phyloP scores from a whole-genome alignment of 2,888 invertebrate species.

The Drosophila eohydei region DNA sequence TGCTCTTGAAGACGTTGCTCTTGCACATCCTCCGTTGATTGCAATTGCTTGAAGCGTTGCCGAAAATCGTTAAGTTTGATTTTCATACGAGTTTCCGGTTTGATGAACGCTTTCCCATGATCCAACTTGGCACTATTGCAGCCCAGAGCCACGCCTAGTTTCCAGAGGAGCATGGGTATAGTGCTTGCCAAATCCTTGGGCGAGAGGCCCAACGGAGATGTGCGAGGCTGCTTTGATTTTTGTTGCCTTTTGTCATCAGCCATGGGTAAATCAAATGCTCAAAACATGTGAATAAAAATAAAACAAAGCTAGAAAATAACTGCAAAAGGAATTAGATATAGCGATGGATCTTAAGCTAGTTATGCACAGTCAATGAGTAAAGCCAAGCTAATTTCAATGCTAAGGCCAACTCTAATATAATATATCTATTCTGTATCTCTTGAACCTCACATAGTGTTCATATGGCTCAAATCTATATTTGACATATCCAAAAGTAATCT shows the following conservation, averaged over 20 bases:
- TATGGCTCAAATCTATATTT: no score
- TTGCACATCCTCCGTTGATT: neutral
- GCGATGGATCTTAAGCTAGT: no score
- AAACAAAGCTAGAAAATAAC: neutral
- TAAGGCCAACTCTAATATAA: no score
- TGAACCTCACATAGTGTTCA: no score
- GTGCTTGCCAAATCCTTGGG: neutral
- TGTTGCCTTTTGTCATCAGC: constrained; percentile 3
- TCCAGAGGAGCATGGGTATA: neutral
- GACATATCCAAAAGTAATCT: no score
- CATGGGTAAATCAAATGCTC: neutral
- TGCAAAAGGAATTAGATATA: neutral
- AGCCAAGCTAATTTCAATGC: no score
- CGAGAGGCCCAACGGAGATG: neutral
- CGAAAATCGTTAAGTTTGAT: constrained; percentile 21
- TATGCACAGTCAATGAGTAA: no score
- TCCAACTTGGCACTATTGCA: neutral
- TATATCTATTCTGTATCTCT: no score
- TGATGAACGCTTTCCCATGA: neutral
- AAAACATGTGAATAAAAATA: neutral
- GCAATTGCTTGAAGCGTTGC: constrained; percentile 16
- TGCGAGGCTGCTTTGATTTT: neutral
- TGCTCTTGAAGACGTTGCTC: constrained; percentile 7
- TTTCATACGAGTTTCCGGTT: neutral
- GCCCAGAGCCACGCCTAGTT: neutral